Evolutionary conservation across 2,797 vertebrate genomes (phyloP).

Genomic region (Bovichtus variegatus): DNA sequence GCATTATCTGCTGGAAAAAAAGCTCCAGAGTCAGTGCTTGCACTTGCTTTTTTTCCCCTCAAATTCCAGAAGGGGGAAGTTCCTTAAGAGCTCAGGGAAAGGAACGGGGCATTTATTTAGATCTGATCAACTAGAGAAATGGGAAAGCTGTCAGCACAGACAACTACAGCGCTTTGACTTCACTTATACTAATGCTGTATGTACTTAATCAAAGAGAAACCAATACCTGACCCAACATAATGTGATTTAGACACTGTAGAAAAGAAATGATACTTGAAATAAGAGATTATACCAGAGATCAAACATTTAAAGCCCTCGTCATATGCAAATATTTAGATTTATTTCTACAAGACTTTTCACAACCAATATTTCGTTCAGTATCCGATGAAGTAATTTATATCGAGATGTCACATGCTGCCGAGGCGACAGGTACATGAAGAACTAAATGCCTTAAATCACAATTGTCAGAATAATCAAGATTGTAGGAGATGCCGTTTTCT

Average conservation of each 20-base stretch:
- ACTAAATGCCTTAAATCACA: conserved; percentile 61
- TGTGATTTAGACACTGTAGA: conserved; percentile 64
- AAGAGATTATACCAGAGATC: conserved; percentile 17
- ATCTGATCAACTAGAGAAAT: conserved; percentile 21
- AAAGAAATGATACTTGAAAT: conserved; percentile 68
- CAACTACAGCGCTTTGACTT: conserved; percentile 16
- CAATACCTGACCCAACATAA: conserved; percentile 46
- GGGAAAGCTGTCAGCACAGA: conserved; percentile 18
- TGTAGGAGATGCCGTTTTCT: conserved; percentile 16
- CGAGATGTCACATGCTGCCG: conserved; percentile 26
- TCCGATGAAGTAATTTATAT: background rate
- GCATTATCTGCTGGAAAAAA: conserved; percentile 8
- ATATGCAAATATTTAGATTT: conserved; percentile 24
- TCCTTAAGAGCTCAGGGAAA: conserved; percentile 61
- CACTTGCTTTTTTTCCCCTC: conserved; percentile 16
- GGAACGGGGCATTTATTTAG: conserved; percentile 19
- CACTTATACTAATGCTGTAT: conserved; percentile 9
- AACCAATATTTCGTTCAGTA: background rate
- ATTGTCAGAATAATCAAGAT: background rate
- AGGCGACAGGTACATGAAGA: conserved; percentile 12
- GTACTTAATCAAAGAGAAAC: conserved; percentile 40
- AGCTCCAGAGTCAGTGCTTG: conserved; percentile 12
- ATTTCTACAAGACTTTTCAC: background rate
- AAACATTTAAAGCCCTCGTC: conserved; percentile 45
- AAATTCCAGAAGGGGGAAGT: conserved; percentile 17